Percentiles rank a stretch among this genome's conserved stretches.
phyloP scores from a whole-genome alignment of 2,797 vertebrate genomes.

The Ciconia nigra region DNA sequence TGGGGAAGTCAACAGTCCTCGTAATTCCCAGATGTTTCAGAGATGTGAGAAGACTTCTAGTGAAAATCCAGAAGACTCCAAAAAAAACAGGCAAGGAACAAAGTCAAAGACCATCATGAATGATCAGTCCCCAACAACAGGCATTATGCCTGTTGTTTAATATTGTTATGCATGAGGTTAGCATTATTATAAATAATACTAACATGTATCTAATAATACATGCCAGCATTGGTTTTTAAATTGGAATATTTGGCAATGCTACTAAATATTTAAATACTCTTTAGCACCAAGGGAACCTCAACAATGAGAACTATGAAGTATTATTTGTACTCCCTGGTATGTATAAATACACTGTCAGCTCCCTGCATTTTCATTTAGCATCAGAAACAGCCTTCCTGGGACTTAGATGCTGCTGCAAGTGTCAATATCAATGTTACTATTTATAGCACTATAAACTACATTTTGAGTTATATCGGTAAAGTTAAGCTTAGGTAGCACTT shows the following conservation, averaged over 20 bases:
- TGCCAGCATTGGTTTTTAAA: background rate
- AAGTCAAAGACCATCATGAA: background rate
- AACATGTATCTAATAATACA: background rate
- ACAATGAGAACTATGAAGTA: background rate
- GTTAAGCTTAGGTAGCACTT: slow-evolving; percentile 65
- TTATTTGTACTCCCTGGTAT: background rate
- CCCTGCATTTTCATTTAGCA: slow-evolving; percentile 34
- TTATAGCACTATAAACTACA: slow-evolving; percentile 69
- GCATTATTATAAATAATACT: background rate
- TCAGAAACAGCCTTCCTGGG: slow-evolving; percentile 48
- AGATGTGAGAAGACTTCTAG: background rate
- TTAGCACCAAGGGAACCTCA: background rate
- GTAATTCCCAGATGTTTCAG: background rate
- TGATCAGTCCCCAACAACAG: background rate
- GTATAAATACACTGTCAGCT: slow-evolving; percentile 42
- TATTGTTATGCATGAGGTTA: background rate
- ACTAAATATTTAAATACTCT: background rate
- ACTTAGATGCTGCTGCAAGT: slow-evolving; percentile 56
- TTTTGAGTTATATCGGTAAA: slow-evolving; percentile 65
- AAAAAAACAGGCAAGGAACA: background rate
- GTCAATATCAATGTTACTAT: slow-evolving; percentile 69
- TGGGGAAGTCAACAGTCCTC: background rate
- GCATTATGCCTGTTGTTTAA: background rate
- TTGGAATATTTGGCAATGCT: background rate
- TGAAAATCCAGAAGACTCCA: background rate